phyloP scores from a whole-genome alignment of 2,888 invertebrate genomes.

The Dicyrtomina minuta region DNA sequence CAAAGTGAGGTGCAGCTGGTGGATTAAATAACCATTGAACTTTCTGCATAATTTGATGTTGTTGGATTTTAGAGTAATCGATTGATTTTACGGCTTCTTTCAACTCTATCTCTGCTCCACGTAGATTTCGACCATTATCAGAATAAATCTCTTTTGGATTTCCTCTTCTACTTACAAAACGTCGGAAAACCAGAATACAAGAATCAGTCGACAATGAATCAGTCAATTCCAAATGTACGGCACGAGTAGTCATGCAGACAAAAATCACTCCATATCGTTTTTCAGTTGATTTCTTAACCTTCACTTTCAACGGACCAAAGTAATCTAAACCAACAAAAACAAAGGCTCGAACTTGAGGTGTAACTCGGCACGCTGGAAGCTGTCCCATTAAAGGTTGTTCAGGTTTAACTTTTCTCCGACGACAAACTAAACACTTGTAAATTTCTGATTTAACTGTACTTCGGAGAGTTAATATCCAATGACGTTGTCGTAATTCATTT shows the following conservation, averaged over 20 bases:
- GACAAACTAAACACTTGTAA: too few species aligned
- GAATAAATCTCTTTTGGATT: neutral
- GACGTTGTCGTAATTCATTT: slow-evolving; percentile 27
- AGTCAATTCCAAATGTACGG: slow-evolving; percentile 28
- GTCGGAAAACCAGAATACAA: slow-evolving; percentile 19
- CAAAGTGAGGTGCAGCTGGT: slow-evolving; percentile 23
- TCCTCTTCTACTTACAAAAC: slow-evolving; percentile 5
- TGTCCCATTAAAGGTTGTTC: slow-evolving; percentile 8
- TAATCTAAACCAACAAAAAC: neutral
- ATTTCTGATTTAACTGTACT: too few species aligned
- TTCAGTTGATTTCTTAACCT: slow-evolving; percentile 22
- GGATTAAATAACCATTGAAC: slow-evolving; percentile 27
- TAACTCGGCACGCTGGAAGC: slow-evolving; percentile 4
- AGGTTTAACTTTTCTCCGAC: too few species aligned
- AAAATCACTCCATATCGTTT: slow-evolving; percentile 29
- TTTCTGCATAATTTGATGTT: neutral
- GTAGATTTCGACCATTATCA: neutral
- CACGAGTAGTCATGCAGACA: slow-evolving; percentile 28
- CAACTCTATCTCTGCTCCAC: neutral
- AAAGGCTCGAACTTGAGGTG: neutral
- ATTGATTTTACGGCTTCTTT: neutral
- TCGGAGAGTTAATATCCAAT: too few species aligned
- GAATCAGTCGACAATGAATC: slow-evolving; percentile 17
- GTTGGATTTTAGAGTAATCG: neutral
- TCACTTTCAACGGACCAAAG: slow-evolving; percentile 15